Conservation (phyloP, 2,113 vertebrate species). For the Anthoscopus minutus region DNA sequence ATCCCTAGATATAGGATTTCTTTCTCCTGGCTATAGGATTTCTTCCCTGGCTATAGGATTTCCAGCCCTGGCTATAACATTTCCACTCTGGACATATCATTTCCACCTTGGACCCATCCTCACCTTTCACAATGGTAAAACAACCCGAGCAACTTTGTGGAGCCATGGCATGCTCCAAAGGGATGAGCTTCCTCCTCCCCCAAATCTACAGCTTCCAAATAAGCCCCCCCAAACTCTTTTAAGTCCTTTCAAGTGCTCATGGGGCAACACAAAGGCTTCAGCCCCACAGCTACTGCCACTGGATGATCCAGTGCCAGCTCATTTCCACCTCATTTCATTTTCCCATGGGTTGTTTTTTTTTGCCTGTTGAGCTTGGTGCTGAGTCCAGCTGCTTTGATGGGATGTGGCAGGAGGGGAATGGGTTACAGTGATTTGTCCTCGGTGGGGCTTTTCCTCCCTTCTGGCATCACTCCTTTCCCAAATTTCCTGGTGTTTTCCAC, state of each 20-base stretch:
- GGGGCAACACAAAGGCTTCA: not conserved
- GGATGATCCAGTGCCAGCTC: not conserved
- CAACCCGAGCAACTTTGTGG: not conserved
- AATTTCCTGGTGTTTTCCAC: not conserved
- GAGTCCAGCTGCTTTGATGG: not conserved
- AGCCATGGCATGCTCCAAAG: rapidly evolving
- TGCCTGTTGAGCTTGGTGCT: too few species aligned
- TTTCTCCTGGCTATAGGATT: not conserved
- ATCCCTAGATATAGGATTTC: not conserved
- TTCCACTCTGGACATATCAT: not conserved
- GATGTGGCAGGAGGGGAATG: not conserved
- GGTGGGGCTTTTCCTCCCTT: not conserved
- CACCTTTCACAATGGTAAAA: not conserved
- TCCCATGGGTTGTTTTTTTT: not conserved
- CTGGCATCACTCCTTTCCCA: not conserved
- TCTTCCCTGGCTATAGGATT: not conserved
- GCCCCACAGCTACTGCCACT: not conserved
- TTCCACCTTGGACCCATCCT: not conserved
- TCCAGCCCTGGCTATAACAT: not conserved
- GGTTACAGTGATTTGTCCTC: not conserved
- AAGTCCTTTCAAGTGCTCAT: not conserved
- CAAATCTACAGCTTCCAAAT: not conserved
- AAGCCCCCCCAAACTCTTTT: not conserved
- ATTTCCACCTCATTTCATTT: not conserved
- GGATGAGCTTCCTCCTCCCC: not conserved